Base-by-base conservation (phyloP, 2,113 vertebrate genomes). In the Clarias macrocephalus region DNA sequence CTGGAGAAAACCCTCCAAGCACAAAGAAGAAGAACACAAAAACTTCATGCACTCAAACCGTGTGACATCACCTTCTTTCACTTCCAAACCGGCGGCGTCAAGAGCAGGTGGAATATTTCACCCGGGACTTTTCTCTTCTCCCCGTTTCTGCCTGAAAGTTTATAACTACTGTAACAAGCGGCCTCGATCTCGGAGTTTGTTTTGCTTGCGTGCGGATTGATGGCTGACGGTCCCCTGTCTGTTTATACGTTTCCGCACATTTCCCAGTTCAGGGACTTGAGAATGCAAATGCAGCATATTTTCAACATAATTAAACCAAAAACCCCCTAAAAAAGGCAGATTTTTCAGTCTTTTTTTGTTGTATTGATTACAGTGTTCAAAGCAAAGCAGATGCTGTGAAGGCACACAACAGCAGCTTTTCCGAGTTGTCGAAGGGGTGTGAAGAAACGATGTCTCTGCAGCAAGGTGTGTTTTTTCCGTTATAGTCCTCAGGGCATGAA, bases 341-440 rank as follows among this genome's bases (percentile, higher is more conserved):
- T 18, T 63, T 83, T 80, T 68, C 62, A 83, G 54, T 54, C 81
- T 68, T 42, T 54, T 54, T 68, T 54, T 54, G 42, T 54, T 52
- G 42, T 8, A 68, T 28, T 68, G 81, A 63, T 83, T 63, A 60
- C 79, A 21, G 42, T 21, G 81, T 56, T 82, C 30, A 83, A 66
- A 83, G 42, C 19, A 66, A 66, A 83, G 63, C 63, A 83, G 81
- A 83, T 83, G 81, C 42, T 68, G 62, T 68, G 48, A 83, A 68
- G 54, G 59, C 15, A 83, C 63, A 28, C n/a, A 52, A 21, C 42
- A 68, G 42, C 63, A 52, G 33, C 80, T 25, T 54, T 77, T 33
- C 16, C 5, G 66, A 33, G 16, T 37, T 48, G 37, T 9, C 13
- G 25, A 57, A 76, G 21, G 23, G 48, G 37, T 52, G 73, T 54